Evolutionary conservation across 92 coral and sea anemone species (phyloP), one percentile per base, ranked within the genome.

Genomic region (Pocillopora grandis): DNA sequence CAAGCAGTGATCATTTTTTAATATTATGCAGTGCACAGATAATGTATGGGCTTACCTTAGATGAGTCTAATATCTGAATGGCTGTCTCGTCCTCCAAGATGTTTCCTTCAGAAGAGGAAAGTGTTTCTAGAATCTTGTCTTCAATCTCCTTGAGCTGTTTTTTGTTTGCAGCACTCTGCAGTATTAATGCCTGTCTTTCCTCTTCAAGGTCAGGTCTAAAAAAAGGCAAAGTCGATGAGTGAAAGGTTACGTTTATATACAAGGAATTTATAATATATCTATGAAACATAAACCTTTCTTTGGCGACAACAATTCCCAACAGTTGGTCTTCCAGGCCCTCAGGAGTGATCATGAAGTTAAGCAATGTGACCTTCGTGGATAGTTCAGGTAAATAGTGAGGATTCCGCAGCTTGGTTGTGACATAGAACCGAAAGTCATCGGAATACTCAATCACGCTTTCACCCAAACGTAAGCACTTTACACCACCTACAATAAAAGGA

Each of bases 311-410:
- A 49, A 97, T 97, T 60, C 99, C 99, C 62, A 97, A 89, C 66
- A 97, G 86, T 74, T 97, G 99, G 73, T 97, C 99, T 89, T 94
- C 94, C 71, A 97, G 90, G 56, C 99, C 99, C 85, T 97, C 99
- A 12, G 95, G 99, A 16, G 99, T 97, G 77, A 97, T 97, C 99
- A 97, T 97, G 86, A 97, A 97, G 93, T 97, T 97, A 64, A 97
- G 92, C 17, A 97, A 83, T 12, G 99, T 92, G 80, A 97, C 99
- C 79, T 97, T 97, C 58, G 99, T 97, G 81, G 99, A 91, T 58
- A 97, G 92, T 76, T 97, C 99, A 9, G 99, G 99, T 77, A 97
- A 86, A 84, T 97, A 97, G 82, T 97, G 99, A 65, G 99, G 99
- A 84, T 97, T 97, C 62, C 99, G 96, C 65, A 97, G 93, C 88